A percentile compares a stretch with the other conserved stretches of the same genome.
These are phyloP conservation scores for Drosophila nannoptera DNA, from an alignment of 1,140 invertebrate genomes.

Conservation along the genomic window DNA sequence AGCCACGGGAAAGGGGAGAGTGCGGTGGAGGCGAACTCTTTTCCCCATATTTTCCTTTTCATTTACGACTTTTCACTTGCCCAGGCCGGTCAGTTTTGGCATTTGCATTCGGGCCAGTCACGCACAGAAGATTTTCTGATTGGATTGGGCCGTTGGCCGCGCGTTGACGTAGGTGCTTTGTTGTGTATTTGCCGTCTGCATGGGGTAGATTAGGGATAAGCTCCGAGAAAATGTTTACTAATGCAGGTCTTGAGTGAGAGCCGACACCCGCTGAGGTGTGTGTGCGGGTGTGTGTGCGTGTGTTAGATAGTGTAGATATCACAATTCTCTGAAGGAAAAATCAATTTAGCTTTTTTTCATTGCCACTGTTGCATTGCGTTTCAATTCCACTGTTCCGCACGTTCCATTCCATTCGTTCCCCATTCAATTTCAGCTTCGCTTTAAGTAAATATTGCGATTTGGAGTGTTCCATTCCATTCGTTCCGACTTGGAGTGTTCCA, in stretches of 20 bases:
- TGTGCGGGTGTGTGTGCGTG: too few species aligned
- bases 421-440: too few species aligned
- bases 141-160: not conserved
- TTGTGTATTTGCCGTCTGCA: not conserved
- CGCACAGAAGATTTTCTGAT: slow-evolving; percentile 39
- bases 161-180: slow-evolving; percentile 11
- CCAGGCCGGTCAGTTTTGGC: slow-evolving; percentile 17
- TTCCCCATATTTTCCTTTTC: slow-evolving; percentile 2
- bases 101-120: slow-evolving; percentile 48
- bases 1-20: not conserved
- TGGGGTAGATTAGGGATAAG: not conserved
- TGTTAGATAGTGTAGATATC: too few species aligned
- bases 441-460: too few species aligned
- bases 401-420: not conserved
- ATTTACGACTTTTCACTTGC: slow-evolving; percentile 59
- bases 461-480: not conserved
- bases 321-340: too few species aligned
- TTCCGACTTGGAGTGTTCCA: not conserved
- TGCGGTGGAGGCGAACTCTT: not conserved
- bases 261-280: too few species aligned
- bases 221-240: slow-evolving; percentile 2
- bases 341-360: not conserved
- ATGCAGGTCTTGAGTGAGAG: not conserved
- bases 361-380: not conserved
- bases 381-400: not conserved